Evolutionary conservation across 2,888 invertebrate species (phyloP), one percentile per base, ranked within the genome.

Genomic region (Aromia moschata): DNA sequence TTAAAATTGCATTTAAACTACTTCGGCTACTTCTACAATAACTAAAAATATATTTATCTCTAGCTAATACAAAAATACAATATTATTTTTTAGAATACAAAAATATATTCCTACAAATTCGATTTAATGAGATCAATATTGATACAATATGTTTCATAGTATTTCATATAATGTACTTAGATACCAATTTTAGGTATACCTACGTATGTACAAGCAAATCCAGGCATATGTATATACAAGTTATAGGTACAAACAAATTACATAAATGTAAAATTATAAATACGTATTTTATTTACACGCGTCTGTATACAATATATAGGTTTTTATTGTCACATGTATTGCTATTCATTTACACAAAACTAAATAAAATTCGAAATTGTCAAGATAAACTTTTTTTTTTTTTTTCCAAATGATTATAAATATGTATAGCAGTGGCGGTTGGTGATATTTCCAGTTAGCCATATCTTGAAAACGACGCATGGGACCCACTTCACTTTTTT

Each of bases 111-210:
- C 53, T 56, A 60, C 36, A 60, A 56, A 60, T 52, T 52, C 56
- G 56, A 41, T 52, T 60, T 47, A 55, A 53, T 62, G 62, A 62
- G 62, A 62, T 62, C 62, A 62, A 51, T 54, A 54, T 52, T 41
- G 52, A 41, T 52, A 31, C 52, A 52, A 52, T 49, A 37, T 41
- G 25, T 52, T 40, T 31, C 41, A 41, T 31, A 52, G 11, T 30
- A 17, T 38, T 38, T 37, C 10, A 49, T 10, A 18, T 49, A 12
- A 49, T 38, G 14, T 17, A 38, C 49, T 11, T 49, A 52, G 30
- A 10, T 11, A 40, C 16, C 40, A 30, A 25, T 38, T 25, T 25
- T 25, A 25, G 25, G 25, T 9, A 5, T 25, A 25, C 25, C 4
- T 25, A 25, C 25, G 4, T 25, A 25, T 5, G 25, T 25, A n/a